Evolutionary conservation across 2,888 invertebrate species (phyloP), one percentile per base, ranked within the genome.

Genomic region (Eutolmus rufibarbis): DNA sequence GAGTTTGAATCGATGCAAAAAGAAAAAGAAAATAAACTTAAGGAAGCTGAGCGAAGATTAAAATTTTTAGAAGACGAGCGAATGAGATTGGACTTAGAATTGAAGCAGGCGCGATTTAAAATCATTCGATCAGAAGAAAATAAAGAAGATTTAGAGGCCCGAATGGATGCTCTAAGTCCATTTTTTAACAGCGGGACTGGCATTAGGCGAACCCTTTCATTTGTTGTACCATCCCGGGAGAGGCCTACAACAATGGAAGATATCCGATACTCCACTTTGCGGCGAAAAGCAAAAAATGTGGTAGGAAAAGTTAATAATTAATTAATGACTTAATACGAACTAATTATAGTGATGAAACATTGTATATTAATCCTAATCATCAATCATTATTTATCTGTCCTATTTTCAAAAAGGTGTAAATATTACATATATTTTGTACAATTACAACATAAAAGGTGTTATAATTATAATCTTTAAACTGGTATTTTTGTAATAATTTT

Each of bases 1-100:
- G 96, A 96, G 89, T 96, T 96, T 91, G 96, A 97, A 92, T 93
- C 94, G 74, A 92, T 95, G 87, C 96, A 96, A 91, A 94, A 94
- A 37, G 95, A 95, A 90, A 97, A 96, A 91, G 96, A 96, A 91
- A 92, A 92, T 40, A 95, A 95, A 92, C 94, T 95, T 85, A 94
- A 94, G 94, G 96, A 95, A 92, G 96, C 97, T n/a, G 94, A 96
- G 91, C 93, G 93, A 87, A 94, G 96, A 88, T 93, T 97, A 16
- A 94, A 94, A 89, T 95, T 96, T 90, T 92, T 97, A 57, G 96
- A 97, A 92, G 93, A 94, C 87, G 96, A 97, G 90, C 94, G 96
- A 78, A 94, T 94, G 89, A 93, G 94, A 87, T 92, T 97, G 88
- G 96, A 97, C 90, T 93, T 94, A 0, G 96, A 97, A 92, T 92